Conservation (phyloP, 2,113 vertebrate genomes). For the Scomber japonicus region DNA sequence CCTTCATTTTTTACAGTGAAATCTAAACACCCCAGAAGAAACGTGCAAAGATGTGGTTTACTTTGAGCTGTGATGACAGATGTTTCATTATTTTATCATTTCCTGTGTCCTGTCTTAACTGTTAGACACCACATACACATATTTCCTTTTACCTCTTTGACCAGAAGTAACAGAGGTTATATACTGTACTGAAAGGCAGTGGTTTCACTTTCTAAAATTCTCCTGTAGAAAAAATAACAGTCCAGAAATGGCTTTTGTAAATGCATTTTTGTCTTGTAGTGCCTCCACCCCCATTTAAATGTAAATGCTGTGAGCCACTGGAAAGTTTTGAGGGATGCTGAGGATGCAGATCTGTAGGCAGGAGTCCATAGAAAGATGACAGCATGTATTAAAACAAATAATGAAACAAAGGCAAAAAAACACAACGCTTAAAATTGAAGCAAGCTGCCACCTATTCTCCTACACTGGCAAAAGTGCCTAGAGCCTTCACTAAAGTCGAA, state of each 20-base stretch:
- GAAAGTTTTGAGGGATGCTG: slow-evolving; percentile 1
- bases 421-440: not conserved
- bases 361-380: slow-evolving; percentile 2
- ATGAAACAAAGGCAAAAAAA: not conserved
- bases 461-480: not conserved
- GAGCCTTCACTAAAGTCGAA: not conserved
- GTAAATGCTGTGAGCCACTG: slow-evolving; percentile 2
- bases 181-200: slow-evolving; percentile 84
- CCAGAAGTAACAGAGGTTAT: slow-evolving; percentile 82
- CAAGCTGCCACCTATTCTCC: slow-evolving; percentile 7
- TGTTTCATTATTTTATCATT: slow-evolving; percentile 51
- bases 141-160: slow-evolving; percentile 80
- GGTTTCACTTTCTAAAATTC: slow-evolving; percentile 58
- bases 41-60: slow-evolving; percentile 40
- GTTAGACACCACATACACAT: slow-evolving; percentile 85
- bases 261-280: slow-evolving; percentile 1
- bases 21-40: slow-evolving; percentile 48
- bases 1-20: slow-evolving; percentile 44
- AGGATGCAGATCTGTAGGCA: not conserved
- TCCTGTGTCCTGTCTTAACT: slow-evolving; percentile 59
- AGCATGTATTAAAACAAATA: not conserved
- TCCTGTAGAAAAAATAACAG: not conserved
- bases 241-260: not conserved
- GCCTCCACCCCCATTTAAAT: not conserved
- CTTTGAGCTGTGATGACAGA: slow-evolving; percentile 45